Percentiles rank a stretch among this genome's conserved stretches.
Evolutionary conservation across 2,113 vertebrate genomes (phyloP).

Genomic region (Limnothrissa miodon): DNA sequence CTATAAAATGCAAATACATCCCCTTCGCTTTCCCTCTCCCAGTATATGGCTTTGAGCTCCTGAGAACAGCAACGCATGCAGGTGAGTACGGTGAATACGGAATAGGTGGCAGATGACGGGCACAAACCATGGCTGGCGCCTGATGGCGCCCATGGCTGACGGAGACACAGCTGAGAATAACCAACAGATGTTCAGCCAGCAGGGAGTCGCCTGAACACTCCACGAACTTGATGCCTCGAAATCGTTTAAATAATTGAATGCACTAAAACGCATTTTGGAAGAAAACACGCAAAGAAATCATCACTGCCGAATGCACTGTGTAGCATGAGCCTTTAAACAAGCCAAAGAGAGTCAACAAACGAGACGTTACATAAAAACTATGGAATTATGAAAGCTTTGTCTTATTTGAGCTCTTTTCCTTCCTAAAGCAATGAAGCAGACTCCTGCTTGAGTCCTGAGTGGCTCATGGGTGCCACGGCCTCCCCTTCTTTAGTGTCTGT

Average conservation of each 20-base stretch:
- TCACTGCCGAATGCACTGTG: neutral
- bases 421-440: neutral
- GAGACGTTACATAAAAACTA: neutral
- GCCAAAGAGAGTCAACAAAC: neutral
- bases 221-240: slow-evolving; percentile 26
- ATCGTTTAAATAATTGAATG: slow-evolving; percentile 27
- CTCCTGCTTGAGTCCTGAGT: neutral
- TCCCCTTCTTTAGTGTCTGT: neutral
- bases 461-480: neutral
- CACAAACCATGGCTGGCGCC: neutral
- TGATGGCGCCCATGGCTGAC: slow-evolving; percentile 3
- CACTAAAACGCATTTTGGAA: neutral
- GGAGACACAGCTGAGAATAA: slow-evolving; percentile 23
- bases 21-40: neutral
- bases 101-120: too few relatives aligned
- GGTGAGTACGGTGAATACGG: neutral
- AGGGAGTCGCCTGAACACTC: slow-evolving; percentile 39
- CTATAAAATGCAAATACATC: neutral
- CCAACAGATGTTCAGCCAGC: slow-evolving; percentile 44
- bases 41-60: neutral
- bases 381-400: neutral
- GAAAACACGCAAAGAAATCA: neutral
- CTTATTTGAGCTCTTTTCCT: neutral
- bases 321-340: neutral
- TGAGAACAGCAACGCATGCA: neutral